Evolutionary conservation across 2,888 invertebrate species (phyloP).

Genomic region (Chrysolina haemoptera): DNA sequence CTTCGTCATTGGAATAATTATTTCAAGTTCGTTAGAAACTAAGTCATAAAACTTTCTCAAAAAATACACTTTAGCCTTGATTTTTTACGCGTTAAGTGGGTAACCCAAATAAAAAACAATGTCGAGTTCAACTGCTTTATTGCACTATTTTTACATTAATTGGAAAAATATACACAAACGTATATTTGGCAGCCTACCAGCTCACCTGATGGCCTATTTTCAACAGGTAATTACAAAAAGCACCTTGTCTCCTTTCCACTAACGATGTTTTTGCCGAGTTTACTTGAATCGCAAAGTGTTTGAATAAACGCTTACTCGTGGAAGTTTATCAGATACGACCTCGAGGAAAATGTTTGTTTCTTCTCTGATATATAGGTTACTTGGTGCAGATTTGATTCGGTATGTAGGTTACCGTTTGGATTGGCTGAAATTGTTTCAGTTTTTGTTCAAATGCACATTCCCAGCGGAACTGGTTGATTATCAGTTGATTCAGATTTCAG

Average conservation of each 20-base stretch:
- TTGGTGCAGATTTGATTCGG: background rate
- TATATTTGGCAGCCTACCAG: conserved; percentile 39
- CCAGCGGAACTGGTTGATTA: too few species aligned
- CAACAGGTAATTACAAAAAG: conserved; percentile 36
- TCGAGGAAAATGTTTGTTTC: background rate
- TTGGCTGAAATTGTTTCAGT: too few species aligned
- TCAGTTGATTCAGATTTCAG: too few species aligned
- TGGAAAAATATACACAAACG: conserved; percentile 27
- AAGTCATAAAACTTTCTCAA: background rate
- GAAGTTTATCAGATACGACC: conserved; percentile 8
- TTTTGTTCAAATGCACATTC: too few species aligned
- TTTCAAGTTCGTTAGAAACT: background rate
- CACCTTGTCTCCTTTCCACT: conserved; percentile 1
- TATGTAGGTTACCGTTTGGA: background rate
- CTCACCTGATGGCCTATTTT: conserved; percentile 47
- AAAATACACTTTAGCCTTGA: background rate
- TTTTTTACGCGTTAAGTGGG: conserved; percentile 22
- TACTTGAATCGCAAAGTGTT: background rate
- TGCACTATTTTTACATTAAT: conserved; percentile 36
- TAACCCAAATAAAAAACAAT: conserved; percentile 39
- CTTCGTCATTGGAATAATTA: background rate
- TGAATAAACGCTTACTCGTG: background rate
- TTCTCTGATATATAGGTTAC: background rate
- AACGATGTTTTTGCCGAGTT: conserved; percentile 16
- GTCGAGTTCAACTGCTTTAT: conserved; percentile 41